These are phyloP conservation scores for Laothoe populi DNA, from an alignment of 2,888 invertebrate genomes.

Conservation along the genomic window DNA sequence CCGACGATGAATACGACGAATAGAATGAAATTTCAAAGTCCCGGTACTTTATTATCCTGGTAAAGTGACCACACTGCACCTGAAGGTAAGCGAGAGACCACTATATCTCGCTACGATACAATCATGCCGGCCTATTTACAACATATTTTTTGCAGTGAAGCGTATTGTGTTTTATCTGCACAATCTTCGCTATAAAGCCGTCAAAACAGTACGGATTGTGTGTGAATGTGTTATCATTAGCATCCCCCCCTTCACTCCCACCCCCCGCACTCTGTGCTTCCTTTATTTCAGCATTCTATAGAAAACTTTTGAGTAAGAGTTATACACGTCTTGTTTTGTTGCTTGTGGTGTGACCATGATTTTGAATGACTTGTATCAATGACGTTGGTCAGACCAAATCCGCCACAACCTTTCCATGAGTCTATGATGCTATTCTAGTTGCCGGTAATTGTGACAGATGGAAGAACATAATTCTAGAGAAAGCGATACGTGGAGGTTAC, in stretches of 20 bases:
- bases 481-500: too few species aligned
- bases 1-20: too few species aligned
- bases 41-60: too few species aligned
- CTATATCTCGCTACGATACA: too few species aligned
- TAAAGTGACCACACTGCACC: too few species aligned
- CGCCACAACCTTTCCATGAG: too few species aligned
- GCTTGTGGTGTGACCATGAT: slow-evolving; percentile 51
- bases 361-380: background rate
- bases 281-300: slow-evolving; percentile 75
- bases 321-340: slow-evolving; percentile 76
- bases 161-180: background rate
- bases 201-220: slow-evolving; percentile 60
- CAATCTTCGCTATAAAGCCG: slow-evolving; percentile 32
- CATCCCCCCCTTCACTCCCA: slow-evolving; percentile 36
- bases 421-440: too few species aligned
- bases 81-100: too few species aligned
- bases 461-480: too few species aligned
- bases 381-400: background rate
- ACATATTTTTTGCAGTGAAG: background rate
- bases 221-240: slow-evolving; percentile 65
- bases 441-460: too few species aligned
- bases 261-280: slow-evolving; percentile 43
- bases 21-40: too few species aligned
- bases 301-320: slow-evolving; percentile 82
- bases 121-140: too few species aligned